These are phyloP conservation scores for Cordilura impudica DNA, from an alignment of 2,888 invertebrate genomes.

Conservation along the genomic window DNA sequence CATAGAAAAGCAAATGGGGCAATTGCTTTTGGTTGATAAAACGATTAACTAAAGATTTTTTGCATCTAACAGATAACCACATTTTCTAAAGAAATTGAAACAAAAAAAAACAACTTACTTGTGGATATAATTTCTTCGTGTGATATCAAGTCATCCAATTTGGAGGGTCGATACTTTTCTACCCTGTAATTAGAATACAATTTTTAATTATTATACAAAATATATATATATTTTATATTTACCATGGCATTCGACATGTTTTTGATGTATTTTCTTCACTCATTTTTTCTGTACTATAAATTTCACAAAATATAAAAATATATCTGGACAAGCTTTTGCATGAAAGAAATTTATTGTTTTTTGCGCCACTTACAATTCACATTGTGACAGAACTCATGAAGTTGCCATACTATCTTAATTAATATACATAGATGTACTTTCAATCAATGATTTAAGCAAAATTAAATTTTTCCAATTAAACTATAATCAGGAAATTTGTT, in stretches of 20 bases:
- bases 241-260: constrained; percentile 71
- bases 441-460: no score
- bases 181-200: constrained; percentile 82
- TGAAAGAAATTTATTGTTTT: constrained; percentile 36
- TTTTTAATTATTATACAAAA: neutral
- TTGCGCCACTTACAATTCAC: constrained; percentile 43
- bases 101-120: constrained; percentile 83
- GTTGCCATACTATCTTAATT: constrained; percentile 22
- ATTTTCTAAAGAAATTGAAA: neutral
- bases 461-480: no score
- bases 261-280: constrained; percentile 62
- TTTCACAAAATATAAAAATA: neutral
- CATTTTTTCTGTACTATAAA: constrained; percentile 48
- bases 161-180: constrained; percentile 97
- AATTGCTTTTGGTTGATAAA: constrained; percentile 94
- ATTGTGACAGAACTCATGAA: neutral
- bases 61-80: neutral
- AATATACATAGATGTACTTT: no score
- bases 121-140: constrained; percentile 98
- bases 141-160: constrained; percentile 94
- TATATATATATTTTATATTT: constrained; percentile 26
- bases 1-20: constrained; percentile 97
- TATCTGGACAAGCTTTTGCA: neutral
- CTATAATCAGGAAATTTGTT: no score
- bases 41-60: constrained; percentile 82